Percentiles rank a stretch among this genome's conserved stretches.
These are phyloP conservation scores for Luehdorfia chinensis DNA, from an alignment of 1,140 invertebrate genomes.

Conservation along the genomic window DNA sequence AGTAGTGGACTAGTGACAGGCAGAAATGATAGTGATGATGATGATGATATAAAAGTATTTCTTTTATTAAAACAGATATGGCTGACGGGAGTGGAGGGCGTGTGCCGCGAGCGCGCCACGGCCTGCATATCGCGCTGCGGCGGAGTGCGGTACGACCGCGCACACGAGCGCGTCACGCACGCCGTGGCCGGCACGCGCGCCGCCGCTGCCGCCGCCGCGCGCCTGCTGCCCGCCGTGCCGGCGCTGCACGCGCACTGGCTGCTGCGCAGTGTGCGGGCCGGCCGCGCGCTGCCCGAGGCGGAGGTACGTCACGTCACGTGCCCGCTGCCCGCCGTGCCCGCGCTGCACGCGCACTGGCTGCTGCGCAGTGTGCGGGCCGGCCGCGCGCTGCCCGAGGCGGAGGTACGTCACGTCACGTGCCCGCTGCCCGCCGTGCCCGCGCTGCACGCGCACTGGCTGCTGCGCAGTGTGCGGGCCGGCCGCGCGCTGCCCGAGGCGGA, in stretches of 20 bases:
- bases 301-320: conserved; percentile 47
- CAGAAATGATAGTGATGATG: too few species aligned
- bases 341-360: conserved; percentile 84
- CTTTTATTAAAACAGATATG: too few species aligned
- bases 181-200: conserved; percentile 55
- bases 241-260: conserved; percentile 85
- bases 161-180: conserved; percentile 88
- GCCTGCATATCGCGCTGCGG: conserved; percentile 88
- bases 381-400: conserved; percentile 34
- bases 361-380: conserved; percentile 82
- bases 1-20: too few species aligned
- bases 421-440: conserved; percentile 83
- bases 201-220: conserved; percentile 35
- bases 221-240: conserved; percentile 81
- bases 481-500: conserved; percentile 39
- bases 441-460: conserved; percentile 82
- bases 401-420: conserved; percentile 46
- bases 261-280: conserved; percentile 82
- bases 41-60: too few species aligned
- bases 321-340: conserved; percentile 81
- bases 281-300: conserved; percentile 42
- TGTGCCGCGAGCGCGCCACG: conserved; percentile 84
- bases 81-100: conserved; percentile 47
- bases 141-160: conserved; percentile 86
- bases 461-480: conserved; percentile 82